Conservation (phyloP, 2,888 invertebrate genomes). For the Drosophila paranaensis region DNA sequence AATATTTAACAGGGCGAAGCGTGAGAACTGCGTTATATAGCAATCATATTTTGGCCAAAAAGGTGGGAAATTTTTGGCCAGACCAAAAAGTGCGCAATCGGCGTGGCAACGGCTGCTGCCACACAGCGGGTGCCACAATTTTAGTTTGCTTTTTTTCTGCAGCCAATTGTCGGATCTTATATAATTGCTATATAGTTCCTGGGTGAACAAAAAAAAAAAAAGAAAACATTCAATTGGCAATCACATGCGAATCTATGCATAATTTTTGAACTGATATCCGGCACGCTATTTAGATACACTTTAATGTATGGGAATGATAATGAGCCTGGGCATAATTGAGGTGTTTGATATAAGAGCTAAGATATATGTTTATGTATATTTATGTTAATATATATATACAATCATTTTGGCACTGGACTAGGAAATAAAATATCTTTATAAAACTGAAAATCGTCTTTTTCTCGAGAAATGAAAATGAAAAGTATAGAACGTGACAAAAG, state of each 20-base stretch:
- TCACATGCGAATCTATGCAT: constrained; percentile 39
- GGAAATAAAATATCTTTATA: not conserved
- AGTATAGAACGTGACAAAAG: not conserved
- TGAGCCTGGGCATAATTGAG: constrained; percentile 2
- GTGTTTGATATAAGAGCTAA: not conserved
- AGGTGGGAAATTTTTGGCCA: constrained; percentile 49
- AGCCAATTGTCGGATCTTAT: constrained; percentile 27
- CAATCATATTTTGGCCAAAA: constrained; percentile 31
- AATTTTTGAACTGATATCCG: constrained; percentile 44
- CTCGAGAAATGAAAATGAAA: not conserved
- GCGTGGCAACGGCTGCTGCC: not conserved
- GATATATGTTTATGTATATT: not conserved
- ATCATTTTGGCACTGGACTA: not conserved
- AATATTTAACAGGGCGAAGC: constrained; percentile 62
- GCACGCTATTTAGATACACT: constrained; percentile 47
- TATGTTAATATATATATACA: not conserved
- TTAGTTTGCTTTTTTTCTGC: constrained; percentile 18
- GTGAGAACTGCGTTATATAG: constrained; percentile 61
- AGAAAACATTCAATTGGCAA: constrained; percentile 49
- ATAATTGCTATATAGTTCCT: constrained; percentile 37
- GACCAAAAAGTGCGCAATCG: constrained; percentile 10
- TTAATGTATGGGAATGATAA: not conserved
- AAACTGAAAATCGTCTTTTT: not conserved
- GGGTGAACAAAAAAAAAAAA: constrained; percentile 6
- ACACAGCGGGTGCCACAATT: constrained; percentile 2